A percentile compares a stretch with the other conserved stretches of the same genome.
Conservation (phyloP, 2,797 vertebrate species). For the Chaetophractus vellerosus region DNA sequence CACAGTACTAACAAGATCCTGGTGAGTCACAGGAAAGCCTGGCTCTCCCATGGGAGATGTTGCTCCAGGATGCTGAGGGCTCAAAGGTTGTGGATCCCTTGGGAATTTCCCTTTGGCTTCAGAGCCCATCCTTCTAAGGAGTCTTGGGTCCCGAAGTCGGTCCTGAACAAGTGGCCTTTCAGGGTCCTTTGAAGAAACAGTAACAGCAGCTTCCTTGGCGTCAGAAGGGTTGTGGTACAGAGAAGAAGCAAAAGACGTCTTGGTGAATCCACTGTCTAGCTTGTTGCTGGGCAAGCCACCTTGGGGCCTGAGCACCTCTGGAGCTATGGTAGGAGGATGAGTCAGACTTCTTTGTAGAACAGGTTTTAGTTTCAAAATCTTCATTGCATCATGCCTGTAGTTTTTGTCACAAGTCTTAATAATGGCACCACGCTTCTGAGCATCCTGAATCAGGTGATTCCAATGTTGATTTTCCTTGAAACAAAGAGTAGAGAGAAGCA, state of each 20-base stretch:
- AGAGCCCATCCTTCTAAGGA: slow-evolving; percentile 77
- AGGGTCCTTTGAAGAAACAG: not conserved
- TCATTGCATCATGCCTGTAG: slow-evolving; percentile 88
- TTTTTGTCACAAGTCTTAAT: slow-evolving; percentile 87
- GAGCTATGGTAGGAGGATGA: not conserved
- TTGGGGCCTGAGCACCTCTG: not conserved
- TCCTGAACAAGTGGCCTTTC: not conserved
- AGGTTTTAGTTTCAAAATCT: slow-evolving; percentile 90
- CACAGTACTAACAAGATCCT: not conserved
- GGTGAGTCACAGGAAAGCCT: not conserved
- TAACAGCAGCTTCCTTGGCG: not conserved
- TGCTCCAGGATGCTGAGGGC: slow-evolving; percentile 43
- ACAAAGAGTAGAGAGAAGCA: not conserved
- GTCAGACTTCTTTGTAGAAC: slow-evolving; percentile 57
- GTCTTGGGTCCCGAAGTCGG: slow-evolving; percentile 88
- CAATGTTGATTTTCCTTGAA: slow-evolving; percentile 92
- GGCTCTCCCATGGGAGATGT: not conserved
- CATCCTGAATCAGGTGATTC: slow-evolving; percentile 93
- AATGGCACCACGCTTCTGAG: slow-evolving; percentile 90
- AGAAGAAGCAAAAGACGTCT: not conserved
- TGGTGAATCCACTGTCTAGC: not conserved
- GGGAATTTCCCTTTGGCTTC: slow-evolving; percentile 37
- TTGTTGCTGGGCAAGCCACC: slow-evolving; percentile 51
- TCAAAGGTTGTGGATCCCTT: accelerated
- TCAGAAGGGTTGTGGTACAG: slow-evolving; percentile 7